Evolutionary conservation across 1,140 invertebrate species (phyloP), one percentile per base, ranked within the genome.

Genomic region (Scaptomyza montana): DNA sequence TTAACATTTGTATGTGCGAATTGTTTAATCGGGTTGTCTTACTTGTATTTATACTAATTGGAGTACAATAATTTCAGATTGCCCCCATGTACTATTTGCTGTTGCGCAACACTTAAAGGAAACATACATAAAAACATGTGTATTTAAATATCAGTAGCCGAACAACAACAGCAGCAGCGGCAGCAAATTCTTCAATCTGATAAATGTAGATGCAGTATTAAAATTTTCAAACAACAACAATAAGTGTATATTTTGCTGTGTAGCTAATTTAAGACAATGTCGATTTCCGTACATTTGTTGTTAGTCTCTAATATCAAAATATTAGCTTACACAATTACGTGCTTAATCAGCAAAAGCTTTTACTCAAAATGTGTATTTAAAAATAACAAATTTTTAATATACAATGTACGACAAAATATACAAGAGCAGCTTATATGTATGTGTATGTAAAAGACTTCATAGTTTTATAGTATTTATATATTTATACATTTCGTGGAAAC

Each of bases 1-100:
- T 30, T 41, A 5, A 43, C 43, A 9, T 46, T 57, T 53, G 71
- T 69, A 51, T 69, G 59, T 59, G 47, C 19, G 12, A 43, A n/a
- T 43, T 57, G 36, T 74, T 69, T 62, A 46, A 51, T 30, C 16
- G 1, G 16, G 1, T 16, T 0, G 16, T 16, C 39, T 25, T 25
- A 25, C 21, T 25, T 25, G 2, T 25, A 51, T 60, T 46, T 69
- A 51, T 57, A 63, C 71, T 74, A 74, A 74, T 74, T 74, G 57
- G 8, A 41, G 28, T 74, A 69, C 50, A 73, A 53, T 74, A 30
- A 74, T 74, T 74, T 57, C 66, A 74, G 65, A 57, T 74, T 74
- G 51, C 50, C 39, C 28, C 51, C 28, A 16, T 9, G 45, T 50
- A 63, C 39, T 49, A 43, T 19, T 53, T 49, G 41, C 49, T 68